Evolutionary conservation across 2,888 invertebrate species (phyloP), one percentile per base, ranked within the genome.

Genomic region (Ypsolopha sequella): DNA sequence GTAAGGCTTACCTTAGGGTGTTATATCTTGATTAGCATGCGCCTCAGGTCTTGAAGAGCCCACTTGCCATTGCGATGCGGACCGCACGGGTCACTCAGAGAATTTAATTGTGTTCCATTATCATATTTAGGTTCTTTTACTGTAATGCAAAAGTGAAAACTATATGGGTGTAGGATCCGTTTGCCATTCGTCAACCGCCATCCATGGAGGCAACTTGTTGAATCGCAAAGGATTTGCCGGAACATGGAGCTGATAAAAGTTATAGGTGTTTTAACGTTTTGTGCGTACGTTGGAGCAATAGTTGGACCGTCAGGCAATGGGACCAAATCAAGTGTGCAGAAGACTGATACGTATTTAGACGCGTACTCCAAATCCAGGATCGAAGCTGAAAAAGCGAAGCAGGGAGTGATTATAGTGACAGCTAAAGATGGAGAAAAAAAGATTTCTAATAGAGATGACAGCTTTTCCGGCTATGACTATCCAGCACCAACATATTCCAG

Each of bases 291-390:
- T 53, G 63, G 73, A 41, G 85, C 84, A 46, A 82, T 86, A 44
- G 68, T 82, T 7, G 80, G 79, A n/a, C 82, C 81, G 9, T 53
- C 56, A n/a, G 61, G 59, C 24, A 85, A 81, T 55, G 66, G 62
- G 52, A 84, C 80, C 1, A 80, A 79, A 62, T 52, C 61, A 11
- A 14, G 54, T 24, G 58, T 63, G 50, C 64, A 73, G 50, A 82
- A 81, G 66, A 77, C 76, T 1, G 91, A 92, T 67, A 90, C 90
- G 2, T 92, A 92, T 61, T 70, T 92, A 58, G 89, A 91, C 43
- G 92, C 92, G 2, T 88, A 91, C 60, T 88, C 88, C 6, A 88
- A 90, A 60, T 90, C 90, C 14, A 70, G 63, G 66, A 81, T 69
- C 64, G 85, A 70, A 73, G 88, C 75, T 58, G 88, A 74, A 66